A percentile compares a stretch with the other conserved stretches of the same genome.
Conservation (phyloP, 2,888 invertebrate species). For the Troglohyphantes excavatus region DNA sequence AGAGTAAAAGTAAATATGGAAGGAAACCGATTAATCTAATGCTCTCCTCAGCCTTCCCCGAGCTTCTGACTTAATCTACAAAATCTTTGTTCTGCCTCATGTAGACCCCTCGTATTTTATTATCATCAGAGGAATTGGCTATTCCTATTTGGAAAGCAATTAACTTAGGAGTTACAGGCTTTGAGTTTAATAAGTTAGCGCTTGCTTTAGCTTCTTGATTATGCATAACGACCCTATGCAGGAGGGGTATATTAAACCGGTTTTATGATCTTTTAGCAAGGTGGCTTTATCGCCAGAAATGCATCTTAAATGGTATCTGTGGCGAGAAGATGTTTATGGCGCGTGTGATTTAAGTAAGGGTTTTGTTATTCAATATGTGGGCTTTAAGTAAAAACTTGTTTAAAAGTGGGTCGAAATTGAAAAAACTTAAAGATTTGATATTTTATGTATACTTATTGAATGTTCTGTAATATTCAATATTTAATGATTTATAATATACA, state of each 20-base stretch:
- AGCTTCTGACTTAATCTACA: conserved; percentile 18
- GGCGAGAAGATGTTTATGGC: conserved; percentile 17
- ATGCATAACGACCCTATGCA: conserved; percentile 72
- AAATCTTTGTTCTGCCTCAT: conserved; percentile 50
- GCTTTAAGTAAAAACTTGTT: not conserved
- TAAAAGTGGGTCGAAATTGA: too few relatives aligned
- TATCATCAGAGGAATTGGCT: conserved; percentile 64
- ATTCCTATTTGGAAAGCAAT: conserved; percentile 69
- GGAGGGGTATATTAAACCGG: conserved; percentile 44
- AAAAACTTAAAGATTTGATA: too few relatives aligned
- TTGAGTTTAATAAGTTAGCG: conserved; percentile 65
- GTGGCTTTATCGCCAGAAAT: conserved; percentile 32
- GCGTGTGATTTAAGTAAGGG: conserved; percentile 2
- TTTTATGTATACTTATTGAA: too few relatives aligned
- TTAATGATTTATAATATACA: too few relatives aligned
- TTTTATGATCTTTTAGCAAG: conserved; percentile 57
- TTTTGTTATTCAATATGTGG: conserved; percentile 1
- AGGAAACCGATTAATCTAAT: conserved; percentile 29
- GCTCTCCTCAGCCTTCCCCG: not conserved
- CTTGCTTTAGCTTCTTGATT: conserved; percentile 43
- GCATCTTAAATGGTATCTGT: conserved; percentile 33
- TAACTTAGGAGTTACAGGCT: conserved; percentile 29
- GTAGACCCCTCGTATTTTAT: conserved; percentile 47
- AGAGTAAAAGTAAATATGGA: not conserved
- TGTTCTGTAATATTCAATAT: too few relatives aligned